A percentile compares a stretch with the other conserved stretches of the same genome.
These are phyloP conservation scores for Cepaea nemoralis DNA, from an alignment of 1,140 invertebrate species.

Conservation along the genomic window DNA sequence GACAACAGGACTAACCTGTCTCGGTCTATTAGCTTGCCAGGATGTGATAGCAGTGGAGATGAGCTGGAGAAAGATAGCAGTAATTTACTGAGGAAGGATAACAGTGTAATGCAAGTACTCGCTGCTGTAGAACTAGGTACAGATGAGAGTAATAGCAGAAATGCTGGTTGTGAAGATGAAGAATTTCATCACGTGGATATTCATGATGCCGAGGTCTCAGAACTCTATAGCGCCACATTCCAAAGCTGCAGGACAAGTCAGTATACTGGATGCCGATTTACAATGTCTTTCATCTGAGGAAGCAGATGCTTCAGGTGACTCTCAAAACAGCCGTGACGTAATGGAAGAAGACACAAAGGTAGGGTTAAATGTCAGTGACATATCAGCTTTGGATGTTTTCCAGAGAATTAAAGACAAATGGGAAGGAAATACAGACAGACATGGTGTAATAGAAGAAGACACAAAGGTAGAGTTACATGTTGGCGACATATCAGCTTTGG, in stretches of 20 bases:
- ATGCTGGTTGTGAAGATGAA: not conserved
- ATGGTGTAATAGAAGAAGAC: no score
- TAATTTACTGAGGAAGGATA: not conserved
- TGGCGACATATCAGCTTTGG: no score
- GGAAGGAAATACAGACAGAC: no score
- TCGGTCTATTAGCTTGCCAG: constrained; percentile 19
- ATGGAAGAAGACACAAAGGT: not conserved
- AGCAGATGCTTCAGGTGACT: not conserved
- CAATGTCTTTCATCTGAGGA: not conserved
- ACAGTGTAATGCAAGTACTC: not conserved
- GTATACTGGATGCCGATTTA: not conserved
- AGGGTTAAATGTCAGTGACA: not conserved
- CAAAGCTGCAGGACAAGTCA: not conserved
- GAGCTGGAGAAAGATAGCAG: not conserved
- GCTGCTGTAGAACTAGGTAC: not conserved
- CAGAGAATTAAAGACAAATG: no score
- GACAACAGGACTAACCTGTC: constrained; percentile 14
- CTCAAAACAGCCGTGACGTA: not conserved
- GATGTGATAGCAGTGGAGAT: constrained; percentile 8
- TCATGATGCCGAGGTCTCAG: not conserved
- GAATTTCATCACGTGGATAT: not conserved
- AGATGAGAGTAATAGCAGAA: not conserved
- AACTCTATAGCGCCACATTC: not conserved
- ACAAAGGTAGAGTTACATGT: no score
- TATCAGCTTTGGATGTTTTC: no score